Evolutionary conservation across 2,888 invertebrate species (phyloP).

Genomic region (Hyposoter dolosus): DNA sequence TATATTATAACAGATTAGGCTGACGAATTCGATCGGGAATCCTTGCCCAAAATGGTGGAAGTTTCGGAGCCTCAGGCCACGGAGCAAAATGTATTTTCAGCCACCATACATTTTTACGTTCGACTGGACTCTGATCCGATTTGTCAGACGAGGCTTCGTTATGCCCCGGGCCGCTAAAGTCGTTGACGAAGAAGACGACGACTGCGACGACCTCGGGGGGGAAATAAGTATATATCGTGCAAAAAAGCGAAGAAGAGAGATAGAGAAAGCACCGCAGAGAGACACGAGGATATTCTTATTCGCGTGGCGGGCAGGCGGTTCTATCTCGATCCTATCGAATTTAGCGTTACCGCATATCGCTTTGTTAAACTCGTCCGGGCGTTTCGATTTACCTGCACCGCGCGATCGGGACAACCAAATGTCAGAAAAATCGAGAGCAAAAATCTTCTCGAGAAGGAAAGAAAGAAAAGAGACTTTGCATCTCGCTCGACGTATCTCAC

Average conservation of each 20-base stretch:
- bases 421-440: slow-evolving; percentile 12
- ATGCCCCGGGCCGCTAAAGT: slow-evolving; percentile 57
- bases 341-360: slow-evolving; percentile 63
- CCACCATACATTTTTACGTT: slow-evolving; percentile 68
- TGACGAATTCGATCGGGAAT: slow-evolving; percentile 11
- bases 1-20: slow-evolving; percentile 50
- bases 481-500: slow-evolving; percentile 34
- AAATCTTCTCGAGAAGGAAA: slow-evolving; percentile 6
- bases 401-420: slow-evolving; percentile 45
- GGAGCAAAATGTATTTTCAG: slow-evolving; percentile 49
- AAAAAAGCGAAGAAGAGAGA: slow-evolving; percentile 15
- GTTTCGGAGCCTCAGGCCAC: slow-evolving; percentile 37
- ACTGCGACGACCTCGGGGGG: slow-evolving; percentile 13
- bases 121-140: slow-evolving; percentile 72
- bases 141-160: slow-evolving; percentile 70
- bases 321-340: slow-evolving; percentile 69
- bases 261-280: slow-evolving; percentile 1
- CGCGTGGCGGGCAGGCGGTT: slow-evolving; percentile 37
- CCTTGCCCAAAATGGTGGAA: slow-evolving; percentile 28
- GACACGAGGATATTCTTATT: slow-evolving; percentile 9
- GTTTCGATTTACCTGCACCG: slow-evolving; percentile 53
- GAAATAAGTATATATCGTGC: slow-evolving; percentile 8
- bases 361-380: slow-evolving; percentile 63
- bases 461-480: slow-evolving; percentile 20
- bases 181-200: slow-evolving; percentile 12